These are phyloP conservation scores for Pseudococcus jackbeardsleyi DNA, from an alignment of 2,888 invertebrate genomes.

Conservation along the genomic window DNA sequence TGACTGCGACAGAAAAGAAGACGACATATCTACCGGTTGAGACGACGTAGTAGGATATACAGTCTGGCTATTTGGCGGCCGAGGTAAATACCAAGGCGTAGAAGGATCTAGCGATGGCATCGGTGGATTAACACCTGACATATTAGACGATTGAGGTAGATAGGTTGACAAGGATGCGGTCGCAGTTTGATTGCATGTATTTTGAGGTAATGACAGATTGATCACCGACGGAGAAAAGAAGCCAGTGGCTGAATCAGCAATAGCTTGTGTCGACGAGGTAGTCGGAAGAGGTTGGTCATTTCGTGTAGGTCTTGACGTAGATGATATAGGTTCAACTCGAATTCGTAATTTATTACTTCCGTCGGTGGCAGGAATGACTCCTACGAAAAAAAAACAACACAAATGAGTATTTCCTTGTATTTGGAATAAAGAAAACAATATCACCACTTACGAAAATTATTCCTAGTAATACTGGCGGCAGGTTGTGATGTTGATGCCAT, in stretches of 20 bases:
- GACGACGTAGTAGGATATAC: background rate
- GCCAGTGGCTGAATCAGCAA: background rate
- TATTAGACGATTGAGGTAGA: background rate
- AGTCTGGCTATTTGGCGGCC: background rate
- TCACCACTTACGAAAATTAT: background rate
- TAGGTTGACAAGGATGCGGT: background rate
- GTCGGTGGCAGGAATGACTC: background rate
- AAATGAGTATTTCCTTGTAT: too few species aligned
- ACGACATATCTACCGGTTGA: background rate
- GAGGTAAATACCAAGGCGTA: background rate
- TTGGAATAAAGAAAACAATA: background rate
- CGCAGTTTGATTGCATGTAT: background rate
- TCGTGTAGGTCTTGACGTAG: background rate
- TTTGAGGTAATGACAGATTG: background rate
- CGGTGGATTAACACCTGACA: background rate
- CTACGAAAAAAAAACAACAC: background rate
- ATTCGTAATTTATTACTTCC: background rate
- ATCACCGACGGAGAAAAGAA: background rate
- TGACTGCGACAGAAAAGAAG: background rate
- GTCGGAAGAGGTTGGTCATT: background rate
- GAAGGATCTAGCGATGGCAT: background rate
- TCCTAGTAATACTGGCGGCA: constrained; percentile 76
- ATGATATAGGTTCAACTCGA: background rate
- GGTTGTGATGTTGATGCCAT: constrained; percentile 77
- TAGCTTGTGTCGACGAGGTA: background rate